phyloP scores from a whole-genome alignment of 2,113 vertebrate genomes.

The Shinisaurus crocodilurus region DNA sequence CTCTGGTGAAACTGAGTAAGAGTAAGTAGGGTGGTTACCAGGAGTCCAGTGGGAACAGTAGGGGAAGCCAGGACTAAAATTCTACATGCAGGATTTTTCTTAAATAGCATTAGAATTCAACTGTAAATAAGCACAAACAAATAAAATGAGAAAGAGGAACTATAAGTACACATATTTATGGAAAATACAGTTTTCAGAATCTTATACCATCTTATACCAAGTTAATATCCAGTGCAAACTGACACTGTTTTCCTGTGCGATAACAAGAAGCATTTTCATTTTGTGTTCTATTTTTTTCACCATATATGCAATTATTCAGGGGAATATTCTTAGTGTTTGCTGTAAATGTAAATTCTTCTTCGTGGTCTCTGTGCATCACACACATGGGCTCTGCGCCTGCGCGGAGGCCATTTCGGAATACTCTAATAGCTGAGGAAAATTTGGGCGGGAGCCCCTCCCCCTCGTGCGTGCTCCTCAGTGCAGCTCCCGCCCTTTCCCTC shows the following conservation, averaged over 20 bases:
- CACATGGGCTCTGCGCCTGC: too few relatives aligned
- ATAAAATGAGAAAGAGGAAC: not conserved
- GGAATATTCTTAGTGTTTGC: not conserved
- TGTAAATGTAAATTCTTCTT: not conserved
- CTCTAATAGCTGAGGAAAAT: too few relatives aligned
- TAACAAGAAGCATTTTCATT: not conserved
- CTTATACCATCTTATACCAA: not conserved
- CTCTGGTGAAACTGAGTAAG: slow-evolving; percentile 60
- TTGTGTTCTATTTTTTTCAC: slow-evolving; percentile 14
- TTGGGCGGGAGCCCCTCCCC: too few relatives aligned
- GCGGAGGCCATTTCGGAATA: too few relatives aligned
- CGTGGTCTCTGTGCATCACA: too few relatives aligned
- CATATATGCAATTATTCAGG: not conserved
- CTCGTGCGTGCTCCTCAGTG: too few relatives aligned
- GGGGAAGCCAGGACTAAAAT: slow-evolving; percentile 40
- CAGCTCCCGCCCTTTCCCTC: too few relatives aligned
- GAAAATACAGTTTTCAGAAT: slow-evolving; percentile 16
- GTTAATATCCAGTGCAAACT: not conserved
- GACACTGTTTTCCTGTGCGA: not conserved
- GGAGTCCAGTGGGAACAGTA: slow-evolving; percentile 40
- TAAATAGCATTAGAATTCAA: slow-evolving; percentile 2
- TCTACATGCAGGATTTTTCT: not conserved
- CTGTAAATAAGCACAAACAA: slow-evolving; percentile 6
- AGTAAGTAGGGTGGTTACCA: slow-evolving; percentile 46
- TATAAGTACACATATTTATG: not conserved